phyloP scores from a whole-genome alignment of 23 tunicate genomes.

The Diplosoma virens region DNA sequence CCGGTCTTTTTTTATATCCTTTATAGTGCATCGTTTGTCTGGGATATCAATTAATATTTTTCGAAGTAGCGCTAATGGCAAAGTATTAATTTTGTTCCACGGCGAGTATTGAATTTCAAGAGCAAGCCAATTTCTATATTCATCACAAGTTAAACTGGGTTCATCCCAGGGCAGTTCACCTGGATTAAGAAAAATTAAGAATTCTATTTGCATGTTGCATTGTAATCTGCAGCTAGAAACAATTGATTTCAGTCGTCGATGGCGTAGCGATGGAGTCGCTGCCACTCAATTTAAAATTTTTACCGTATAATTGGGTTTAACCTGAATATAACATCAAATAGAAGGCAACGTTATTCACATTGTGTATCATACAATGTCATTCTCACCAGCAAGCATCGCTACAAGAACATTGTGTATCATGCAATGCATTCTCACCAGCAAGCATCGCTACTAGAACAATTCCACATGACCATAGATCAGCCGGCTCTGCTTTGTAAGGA shows the following conservation, averaged over 20 bases:
- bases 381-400: not conserved
- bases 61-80: slow-evolving; percentile 63
- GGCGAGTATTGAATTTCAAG: slow-evolving; percentile 73
- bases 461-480: slow-evolving; percentile 94
- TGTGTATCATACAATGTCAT: not conserved
- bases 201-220: not conserved
- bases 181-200: not conserved
- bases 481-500: slow-evolving; percentile 85
- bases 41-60: slow-evolving; percentile 52
- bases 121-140: slow-evolving; percentile 71
- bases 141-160: slow-evolving; percentile 52
- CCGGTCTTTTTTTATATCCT: slow-evolving; percentile 64
- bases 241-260: no score
- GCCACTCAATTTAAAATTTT: no score
- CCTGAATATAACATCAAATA: no score
- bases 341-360: no score
- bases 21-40: slow-evolving; percentile 39
- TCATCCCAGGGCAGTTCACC: slow-evolving; percentile 96
- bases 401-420: not conserved
- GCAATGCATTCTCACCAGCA: slow-evolving; percentile 59
- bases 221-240: no score
- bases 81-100: slow-evolving; percentile 75
- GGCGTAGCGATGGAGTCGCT: no score
- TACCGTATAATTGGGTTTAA: no score
- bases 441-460: slow-evolving; percentile 85